Base-by-base conservation (phyloP, 1,140 invertebrate species). In the Gryon sp. region DNA sequence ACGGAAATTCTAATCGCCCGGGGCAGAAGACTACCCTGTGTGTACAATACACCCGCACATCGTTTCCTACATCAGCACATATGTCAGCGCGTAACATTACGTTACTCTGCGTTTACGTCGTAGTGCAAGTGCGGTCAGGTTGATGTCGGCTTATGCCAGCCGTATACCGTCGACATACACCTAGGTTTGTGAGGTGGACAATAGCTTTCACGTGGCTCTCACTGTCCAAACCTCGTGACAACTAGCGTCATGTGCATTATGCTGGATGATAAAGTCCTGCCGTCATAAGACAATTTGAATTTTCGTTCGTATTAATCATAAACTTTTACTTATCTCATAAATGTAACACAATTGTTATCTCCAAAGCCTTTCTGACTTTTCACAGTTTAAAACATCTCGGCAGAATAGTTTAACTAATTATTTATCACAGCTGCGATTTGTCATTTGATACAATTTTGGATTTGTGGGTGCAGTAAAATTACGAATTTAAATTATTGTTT, bases 171-270 rank as follows among this genome's bases (percentile, higher is more conserved):
- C 43, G 26, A 45, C 68, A 38, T 41, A 59, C 57, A 72, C 57
- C 68, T 73, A 62, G 57, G 57, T 62, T 73, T 68, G 75, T 62
- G 63, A 68, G 75, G 19, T 26, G 70, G 70, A 78, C 76, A 74
- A 74, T 74, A 69, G 65, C 76, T 70, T 75, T 78, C 45, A 45
- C 76, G 70, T 78, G 28, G 55, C 40, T 70, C 45, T 53, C 52
- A 66, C 65, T 62, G 52, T 78, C 53, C 59, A 62, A 78, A 78
- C 50, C 76, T 69, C 70, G 57, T 78, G 76, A 78, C 70, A 78
- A 69, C 57, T 65, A 69, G 59, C 63, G 70, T 73, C 57, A 78
- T 55, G 59, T 73, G 52, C 59, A 74, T 74, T 74, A 65, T 73
- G 46, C 63, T 22, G 30, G 41, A 76, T 76, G 63, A 76, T 69